phyloP scores from a whole-genome alignment of 2,797 vertebrate genomes.

The Cuniculus paca region DNA sequence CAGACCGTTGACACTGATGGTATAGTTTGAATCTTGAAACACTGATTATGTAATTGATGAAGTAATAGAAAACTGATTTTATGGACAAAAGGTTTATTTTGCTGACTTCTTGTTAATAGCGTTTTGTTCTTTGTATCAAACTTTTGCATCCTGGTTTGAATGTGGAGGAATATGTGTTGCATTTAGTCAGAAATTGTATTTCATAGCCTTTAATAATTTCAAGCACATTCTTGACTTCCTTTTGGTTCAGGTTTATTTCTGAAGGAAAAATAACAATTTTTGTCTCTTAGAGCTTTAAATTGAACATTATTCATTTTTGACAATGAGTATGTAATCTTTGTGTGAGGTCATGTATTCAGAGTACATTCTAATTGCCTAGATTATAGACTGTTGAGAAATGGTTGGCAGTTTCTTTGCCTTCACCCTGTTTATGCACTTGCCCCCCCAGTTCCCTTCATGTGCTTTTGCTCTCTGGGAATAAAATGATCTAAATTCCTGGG shows the following conservation, averaged over 20 bases:
- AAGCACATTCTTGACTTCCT: conserved; percentile 52
- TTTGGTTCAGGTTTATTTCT: conserved; percentile 50
- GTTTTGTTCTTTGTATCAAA: conserved; percentile 58
- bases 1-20: no score
- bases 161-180: no score
- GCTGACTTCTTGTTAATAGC: conserved; percentile 22
- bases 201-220: background rate
- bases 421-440: background rate
- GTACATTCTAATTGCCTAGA: conserved; percentile 17
- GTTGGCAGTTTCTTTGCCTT: conserved; percentile 50
- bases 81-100: conserved; percentile 41
- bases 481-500: conserved; percentile 38
- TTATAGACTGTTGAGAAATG: background rate
- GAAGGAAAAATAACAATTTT: conserved; percentile 51
- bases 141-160: conserved; percentile 5
- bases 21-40: no score
- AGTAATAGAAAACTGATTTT: conserved; percentile 50
- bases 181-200: conserved; percentile 59
- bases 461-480: conserved; percentile 27
- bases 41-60: conserved; percentile 47
- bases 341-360: conserved; percentile 48
- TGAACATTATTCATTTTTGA: conserved; percentile 51
- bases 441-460: background rate
- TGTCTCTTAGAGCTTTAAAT: conserved; percentile 49
- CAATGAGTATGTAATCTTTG: conserved; percentile 41